A percentile compares a stretch with the other conserved stretches of the same genome.
Evolutionary conservation across 1,140 invertebrate species (phyloP).

Genomic region (Druon quercuslanigerum): DNA sequence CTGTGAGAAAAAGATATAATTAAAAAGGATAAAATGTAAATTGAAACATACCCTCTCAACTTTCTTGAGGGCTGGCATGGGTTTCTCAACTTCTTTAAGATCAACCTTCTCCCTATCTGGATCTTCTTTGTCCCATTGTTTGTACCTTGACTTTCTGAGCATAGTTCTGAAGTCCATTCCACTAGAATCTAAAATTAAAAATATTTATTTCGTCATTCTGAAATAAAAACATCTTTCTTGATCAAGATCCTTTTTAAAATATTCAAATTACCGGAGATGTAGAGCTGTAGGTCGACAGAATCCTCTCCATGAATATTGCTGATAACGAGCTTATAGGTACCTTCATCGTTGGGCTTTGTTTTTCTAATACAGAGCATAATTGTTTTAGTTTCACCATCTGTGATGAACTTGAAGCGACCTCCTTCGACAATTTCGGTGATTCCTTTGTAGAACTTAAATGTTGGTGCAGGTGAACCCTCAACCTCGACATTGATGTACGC

Average conservation of each 20-base stretch:
- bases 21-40: background rate
- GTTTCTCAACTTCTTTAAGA: conserved; percentile 94
- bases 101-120: conserved; percentile 94
- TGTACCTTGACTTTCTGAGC: conserved; percentile 97
- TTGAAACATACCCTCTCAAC: conserved; percentile 88
- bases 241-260: background rate
- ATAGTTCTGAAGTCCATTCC: conserved; percentile 98
- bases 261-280: conserved; percentile 89
- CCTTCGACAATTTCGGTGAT: conserved; percentile 92
- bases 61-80: conserved; percentile 89
- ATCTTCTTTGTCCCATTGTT: conserved; percentile 94
- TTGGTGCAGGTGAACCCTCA: conserved; percentile 94
- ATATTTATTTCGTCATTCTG: conserved; percentile 22
- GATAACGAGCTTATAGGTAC: conserved; percentile 94
- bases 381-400: conserved; percentile 91
- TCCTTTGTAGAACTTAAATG: conserved; percentile 96
- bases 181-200: conserved; percentile 55
- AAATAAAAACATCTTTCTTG: background rate
- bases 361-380: conserved; percentile 97
- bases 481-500: conserved; percentile 92
- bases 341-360: conserved; percentile 97
- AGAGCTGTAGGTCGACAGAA: conserved; percentile 94
- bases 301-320: conserved; percentile 96
- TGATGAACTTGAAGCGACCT: conserved; percentile 93
- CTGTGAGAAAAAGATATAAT: background rate